Evolutionary conservation across 2,113 vertebrate genomes (phyloP).

Genomic region (Ammodytes dubius): DNA sequence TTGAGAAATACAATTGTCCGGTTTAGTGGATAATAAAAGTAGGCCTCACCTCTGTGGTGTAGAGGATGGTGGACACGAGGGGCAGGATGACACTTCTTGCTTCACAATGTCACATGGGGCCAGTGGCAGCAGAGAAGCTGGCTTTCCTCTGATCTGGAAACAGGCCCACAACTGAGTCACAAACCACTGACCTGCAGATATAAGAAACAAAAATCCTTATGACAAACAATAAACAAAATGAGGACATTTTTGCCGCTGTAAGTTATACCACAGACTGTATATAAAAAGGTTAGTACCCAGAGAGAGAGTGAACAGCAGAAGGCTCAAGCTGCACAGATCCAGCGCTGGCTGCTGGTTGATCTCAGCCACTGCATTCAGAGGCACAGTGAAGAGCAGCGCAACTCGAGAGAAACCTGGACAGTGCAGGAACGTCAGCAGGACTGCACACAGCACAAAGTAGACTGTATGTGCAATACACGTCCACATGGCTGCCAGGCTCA

Average conservation of each 20-base stretch:
- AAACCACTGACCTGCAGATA: conserved; percentile 81
- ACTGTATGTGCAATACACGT: conserved; percentile 78
- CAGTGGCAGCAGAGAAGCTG: neutral
- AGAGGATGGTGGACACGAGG: conserved; percentile 69
- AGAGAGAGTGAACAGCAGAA: conserved; percentile 79
- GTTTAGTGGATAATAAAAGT: neutral
- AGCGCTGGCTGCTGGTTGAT: conserved; percentile 84
- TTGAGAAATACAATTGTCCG: no score
- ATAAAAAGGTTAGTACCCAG: conserved; percentile 70
- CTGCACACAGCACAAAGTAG: conserved; percentile 80
- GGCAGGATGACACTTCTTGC: neutral
- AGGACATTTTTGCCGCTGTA: neutral
- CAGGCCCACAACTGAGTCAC: conserved; percentile 41
- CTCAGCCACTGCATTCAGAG: conserved; percentile 78
- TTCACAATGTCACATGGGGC: conserved; percentile 10
- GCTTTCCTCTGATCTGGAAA: conserved; percentile 28
- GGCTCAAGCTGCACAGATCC: conserved; percentile 78
- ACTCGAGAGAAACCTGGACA: conserved; percentile 69
- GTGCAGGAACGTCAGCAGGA: conserved; percentile 85
- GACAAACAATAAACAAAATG: neutral
- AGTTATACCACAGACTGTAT: no score
- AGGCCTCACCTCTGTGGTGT: conserved; percentile 83
- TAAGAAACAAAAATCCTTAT: no score
- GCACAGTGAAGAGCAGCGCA: conserved; percentile 82
- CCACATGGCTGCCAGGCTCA: conserved; percentile 81